phyloP scores from a whole-genome alignment of 2,888 invertebrate species.

The Sarcophaga caerulescens region DNA sequence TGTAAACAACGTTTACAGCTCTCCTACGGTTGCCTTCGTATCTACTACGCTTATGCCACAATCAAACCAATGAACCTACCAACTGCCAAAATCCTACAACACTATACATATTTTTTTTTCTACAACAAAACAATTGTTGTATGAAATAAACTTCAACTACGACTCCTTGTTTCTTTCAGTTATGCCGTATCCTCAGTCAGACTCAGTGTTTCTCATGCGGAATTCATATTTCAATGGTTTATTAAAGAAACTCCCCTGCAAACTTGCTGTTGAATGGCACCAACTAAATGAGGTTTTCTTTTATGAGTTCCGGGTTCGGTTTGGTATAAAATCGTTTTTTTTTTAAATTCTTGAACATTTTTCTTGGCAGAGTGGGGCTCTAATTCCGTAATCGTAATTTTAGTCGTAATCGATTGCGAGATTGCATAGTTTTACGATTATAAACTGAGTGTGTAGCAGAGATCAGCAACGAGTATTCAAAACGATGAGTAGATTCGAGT shows the following conservation, averaged over 20 bases:
- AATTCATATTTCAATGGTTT: not conserved
- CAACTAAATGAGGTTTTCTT: constrained; percentile 34
- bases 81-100: constrained; percentile 64
- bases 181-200: not conserved
- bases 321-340: no score
- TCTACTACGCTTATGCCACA: constrained; percentile 8
- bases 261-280: constrained; percentile 12
- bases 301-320: not conserved
- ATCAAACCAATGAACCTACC: constrained; percentile 62
- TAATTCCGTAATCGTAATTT: no score
- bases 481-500: no score
- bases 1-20: constrained; percentile 29
- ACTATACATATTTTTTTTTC: constrained; percentile 35
- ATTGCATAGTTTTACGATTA: no score
- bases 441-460: no score
- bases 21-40: not conserved
- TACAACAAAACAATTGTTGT: constrained; percentile 59
- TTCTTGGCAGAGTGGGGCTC: no score
- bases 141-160: constrained; percentile 51
- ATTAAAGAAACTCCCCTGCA: not conserved
- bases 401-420: no score
- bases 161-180: constrained; percentile 28
- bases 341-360: no score
- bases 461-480: no score
- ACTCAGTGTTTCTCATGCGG: not conserved